Percentiles rank a stretch among this genome's conserved stretches.
Conservation (phyloP, 2,888 invertebrate genomes). For the Rambutsinella grinnellia region DNA sequence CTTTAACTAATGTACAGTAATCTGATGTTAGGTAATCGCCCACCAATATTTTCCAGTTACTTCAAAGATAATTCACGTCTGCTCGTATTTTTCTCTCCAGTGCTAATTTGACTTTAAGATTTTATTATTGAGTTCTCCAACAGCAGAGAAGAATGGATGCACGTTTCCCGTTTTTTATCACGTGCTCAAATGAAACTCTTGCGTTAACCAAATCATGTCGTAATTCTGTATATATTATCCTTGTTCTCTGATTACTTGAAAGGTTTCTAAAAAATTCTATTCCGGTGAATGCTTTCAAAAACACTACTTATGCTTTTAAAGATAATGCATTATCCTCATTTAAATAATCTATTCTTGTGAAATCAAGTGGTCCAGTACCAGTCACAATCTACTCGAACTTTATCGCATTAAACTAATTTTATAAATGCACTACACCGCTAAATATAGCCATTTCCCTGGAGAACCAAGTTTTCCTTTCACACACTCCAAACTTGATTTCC, state of each 20-base stretch:
- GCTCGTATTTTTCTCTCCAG: too few relatives aligned
- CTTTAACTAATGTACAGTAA: too few relatives aligned
- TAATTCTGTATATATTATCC: not conserved
- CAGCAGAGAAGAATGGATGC: too few relatives aligned
- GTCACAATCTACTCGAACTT: too few relatives aligned
- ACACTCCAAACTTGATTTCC: not conserved
- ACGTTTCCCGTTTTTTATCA: not conserved
- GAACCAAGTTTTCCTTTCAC: not conserved
- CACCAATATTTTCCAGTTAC: too few relatives aligned
- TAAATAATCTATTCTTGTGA: not conserved
- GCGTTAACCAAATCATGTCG: not conserved
- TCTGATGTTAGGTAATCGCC: too few relatives aligned
- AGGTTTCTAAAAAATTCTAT: not conserved
- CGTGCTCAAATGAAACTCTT: not conserved
- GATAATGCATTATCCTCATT: not conserved
- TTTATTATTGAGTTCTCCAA: too few relatives aligned
- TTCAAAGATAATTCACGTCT: too few relatives aligned
- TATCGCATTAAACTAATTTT: not conserved
- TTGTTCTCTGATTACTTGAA: not conserved
- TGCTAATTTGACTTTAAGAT: too few relatives aligned
- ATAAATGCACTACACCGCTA: not conserved
- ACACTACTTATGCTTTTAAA: not conserved
- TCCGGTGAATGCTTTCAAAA: not conserved
- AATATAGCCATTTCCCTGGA: constrained; percentile 13
- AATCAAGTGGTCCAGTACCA: too few relatives aligned